Evolutionary conservation across 53 echinoderm and acorn worm genomes (phyloP), one percentile per base, ranked within the genome.

Genomic region (Luidia sarsii): DNA sequence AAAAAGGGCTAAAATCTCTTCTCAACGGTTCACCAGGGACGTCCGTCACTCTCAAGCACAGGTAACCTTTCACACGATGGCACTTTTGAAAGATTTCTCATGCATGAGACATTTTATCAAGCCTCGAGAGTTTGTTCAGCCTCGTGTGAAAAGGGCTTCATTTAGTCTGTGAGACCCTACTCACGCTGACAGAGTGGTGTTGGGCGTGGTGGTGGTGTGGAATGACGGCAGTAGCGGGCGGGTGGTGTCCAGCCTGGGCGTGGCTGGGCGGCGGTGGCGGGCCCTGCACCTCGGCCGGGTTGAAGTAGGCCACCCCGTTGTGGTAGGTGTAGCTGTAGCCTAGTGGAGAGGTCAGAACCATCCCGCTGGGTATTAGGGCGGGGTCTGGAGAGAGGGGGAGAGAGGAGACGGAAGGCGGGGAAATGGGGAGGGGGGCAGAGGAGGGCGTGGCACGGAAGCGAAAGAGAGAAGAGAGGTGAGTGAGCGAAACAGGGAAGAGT

Each of bases 301-400:
- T 90, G 80, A 96, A 96, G 70, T 96, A 96, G 6, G 91, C 92
- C 51, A 93, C 86, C 27, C 96, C 96, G 62, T 96, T 96, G 62
- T 93, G 91, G 61, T 89, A 96, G 22, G 96, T 96, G 68, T 96
- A 96, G 62, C 90, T 93, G 91, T 93, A 96, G 11, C 93, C 96
- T 85, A 81, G 65, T 33, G 96, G 96, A 71, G 92, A 88, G 48
- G 93, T 93, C 65, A 96, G 81, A 24, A 96, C 86, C 90, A 89
- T 90, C 30, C 96, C 96, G 80, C 88, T 93, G 36, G 96, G 90
- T 69, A 95, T 89, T 43, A 91, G 85, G 33, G 88, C 91, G 28
- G 95, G 84, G 65, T 95, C 95, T 95, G 57, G 55, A 3, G 25
- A 38, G 27, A 22, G 4, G n/a, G 3, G 24, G 28, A 46, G 19